Percentiles rank a stretch among this genome's conserved stretches.
Conservation (phyloP, 2,888 invertebrate genomes). For the Plebejus argus region DNA sequence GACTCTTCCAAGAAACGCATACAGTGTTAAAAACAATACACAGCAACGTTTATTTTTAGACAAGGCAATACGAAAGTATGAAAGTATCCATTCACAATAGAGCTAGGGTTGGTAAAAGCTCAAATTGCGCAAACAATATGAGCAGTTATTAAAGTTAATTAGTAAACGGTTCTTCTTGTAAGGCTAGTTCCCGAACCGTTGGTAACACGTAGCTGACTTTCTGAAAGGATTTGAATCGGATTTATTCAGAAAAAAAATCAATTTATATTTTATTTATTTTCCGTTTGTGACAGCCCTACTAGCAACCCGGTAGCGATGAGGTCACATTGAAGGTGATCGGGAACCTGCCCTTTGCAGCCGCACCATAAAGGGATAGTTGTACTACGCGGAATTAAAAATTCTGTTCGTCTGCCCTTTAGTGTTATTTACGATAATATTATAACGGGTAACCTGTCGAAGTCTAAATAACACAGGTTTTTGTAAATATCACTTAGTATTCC, state of each 20-base stretch:
- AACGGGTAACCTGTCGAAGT: slow-evolving; percentile 4
- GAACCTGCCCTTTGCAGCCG: slow-evolving; percentile 59
- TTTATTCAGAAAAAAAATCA: neutral
- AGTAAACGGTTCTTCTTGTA: neutral
- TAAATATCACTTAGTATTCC: neutral
- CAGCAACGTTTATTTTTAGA: neutral
- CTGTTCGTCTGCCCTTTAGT: slow-evolving; percentile 42
- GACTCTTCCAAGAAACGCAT: slow-evolving; percentile 2
- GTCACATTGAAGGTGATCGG: slow-evolving; percentile 61
- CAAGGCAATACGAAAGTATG: neutral
- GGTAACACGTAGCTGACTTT: neutral
- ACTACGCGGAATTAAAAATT: slow-evolving; percentile 43
- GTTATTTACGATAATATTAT: slow-evolving; percentile 35
- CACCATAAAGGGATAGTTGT: slow-evolving; percentile 56
- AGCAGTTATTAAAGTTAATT: neutral
- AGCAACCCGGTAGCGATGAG: slow-evolving; percentile 68
- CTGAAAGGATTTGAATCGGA: neutral
- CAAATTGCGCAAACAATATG: neutral
- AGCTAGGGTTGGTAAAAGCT: neutral
- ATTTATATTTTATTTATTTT: neutral
- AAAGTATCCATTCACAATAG: neutral
- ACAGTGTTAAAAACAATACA: neutral
- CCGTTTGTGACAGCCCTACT: slow-evolving; percentile 14
- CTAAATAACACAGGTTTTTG: slow-evolving; percentile 13
- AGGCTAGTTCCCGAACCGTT: too few species aligned